Evolutionary conservation across 2,113 vertebrate species (phyloP), one percentile per base, ranked within the genome.

Genomic region (Ellobius talpinus): DNA sequence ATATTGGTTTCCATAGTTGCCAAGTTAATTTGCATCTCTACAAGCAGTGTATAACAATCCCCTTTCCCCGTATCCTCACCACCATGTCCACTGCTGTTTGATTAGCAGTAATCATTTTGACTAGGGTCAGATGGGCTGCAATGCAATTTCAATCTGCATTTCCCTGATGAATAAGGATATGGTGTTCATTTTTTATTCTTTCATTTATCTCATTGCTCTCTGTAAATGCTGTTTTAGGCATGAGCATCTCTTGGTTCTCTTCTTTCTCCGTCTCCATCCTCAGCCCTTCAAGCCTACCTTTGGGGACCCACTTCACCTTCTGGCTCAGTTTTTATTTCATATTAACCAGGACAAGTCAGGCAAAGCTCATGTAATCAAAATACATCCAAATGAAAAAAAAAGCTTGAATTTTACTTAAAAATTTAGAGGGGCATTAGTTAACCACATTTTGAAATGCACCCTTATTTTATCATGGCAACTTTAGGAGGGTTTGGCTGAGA

Each of bases 401-500:
- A 90, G 3, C 11, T 55, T 74, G 61, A 95, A 36, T 90, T 65
- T 95, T 85, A 96, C 3, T 87, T 82, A 94, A 90, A 87, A 94
- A 17, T 2, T 61, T 68, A 42, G 45, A 42, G 29, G 58, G 21
- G 33, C 5, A 95, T 96, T 87, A 81, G 86, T 39, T 85, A 74
- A 87, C n/a, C 21, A 88, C 24, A 77, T 82, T 91, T 47, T 82
- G 92, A 92, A 87, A 93, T 23, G 39, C 50, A 50, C 7, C 45
- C 24, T 36, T 29, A 91, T 87, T 94, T 97, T 76, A 77, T 93
- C 39, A 61, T 39, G 87, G 92, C 86, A 87, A 93, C 17, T 94
- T 65, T 0, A 74, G 24, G 63, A n/a, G 26, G 0, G 85, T 17
- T n/a, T 68, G 61, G 31, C 14, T 79, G 31, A 42, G 36, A 87